These are phyloP conservation scores for Leptogaster cylindrica DNA, from an alignment of 2,888 invertebrate genomes.

Conservation along the genomic window DNA sequence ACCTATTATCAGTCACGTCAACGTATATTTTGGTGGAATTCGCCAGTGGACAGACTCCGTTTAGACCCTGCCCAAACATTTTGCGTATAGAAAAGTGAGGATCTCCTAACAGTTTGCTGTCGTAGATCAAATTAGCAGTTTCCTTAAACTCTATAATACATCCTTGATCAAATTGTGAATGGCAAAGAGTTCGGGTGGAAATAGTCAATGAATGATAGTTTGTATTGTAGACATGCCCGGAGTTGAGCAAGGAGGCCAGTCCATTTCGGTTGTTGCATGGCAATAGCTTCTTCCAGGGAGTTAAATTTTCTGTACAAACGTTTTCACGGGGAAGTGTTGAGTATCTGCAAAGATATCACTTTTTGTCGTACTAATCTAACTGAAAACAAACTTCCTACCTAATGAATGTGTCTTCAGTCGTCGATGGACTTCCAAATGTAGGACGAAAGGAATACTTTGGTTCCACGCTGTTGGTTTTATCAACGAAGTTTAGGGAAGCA, in stretches of 20 bases:
- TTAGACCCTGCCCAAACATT: constrained; percentile 85
- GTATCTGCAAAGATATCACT: no score
- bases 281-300: constrained; percentile 96
- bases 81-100: constrained; percentile 84
- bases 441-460: constrained; percentile 87
- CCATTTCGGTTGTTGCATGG: constrained; percentile 94
- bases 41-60: constrained; percentile 82
- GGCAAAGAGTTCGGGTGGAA: constrained; percentile 81
- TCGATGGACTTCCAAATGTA: constrained; percentile 51
- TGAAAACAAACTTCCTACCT: neutral
- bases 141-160: constrained; percentile 81
- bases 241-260: constrained; percentile 84
- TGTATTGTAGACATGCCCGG: constrained; percentile 89
- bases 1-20: constrained; percentile 73
- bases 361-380: neutral
- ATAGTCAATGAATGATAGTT: constrained; percentile 91
- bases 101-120: constrained; percentile 67
- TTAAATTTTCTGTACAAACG: constrained; percentile 98
- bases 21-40: constrained; percentile 79
- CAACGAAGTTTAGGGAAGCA: constrained; percentile 94
- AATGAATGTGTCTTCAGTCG: constrained; percentile 8
- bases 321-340: constrained; percentile 94
- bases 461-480: constrained; percentile 79
- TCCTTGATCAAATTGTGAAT: constrained; percentile 63
- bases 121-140: constrained; percentile 87